phyloP scores from a whole-genome alignment of 2,888 invertebrate species.

The Caenorhabditis virilis region DNA sequence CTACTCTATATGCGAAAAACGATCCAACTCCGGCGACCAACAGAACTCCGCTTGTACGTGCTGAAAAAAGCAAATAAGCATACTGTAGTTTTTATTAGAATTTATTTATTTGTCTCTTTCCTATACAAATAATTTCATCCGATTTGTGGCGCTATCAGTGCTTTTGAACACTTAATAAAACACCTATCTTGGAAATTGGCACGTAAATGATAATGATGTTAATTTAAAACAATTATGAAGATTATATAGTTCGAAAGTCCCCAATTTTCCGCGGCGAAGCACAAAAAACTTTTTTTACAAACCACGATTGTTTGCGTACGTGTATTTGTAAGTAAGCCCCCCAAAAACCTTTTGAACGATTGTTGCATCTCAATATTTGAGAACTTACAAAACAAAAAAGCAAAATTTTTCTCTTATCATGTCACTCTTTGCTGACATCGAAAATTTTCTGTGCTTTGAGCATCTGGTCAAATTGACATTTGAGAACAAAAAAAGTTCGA shows the following conservation, averaged over 20 bases:
- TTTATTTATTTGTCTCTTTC: background rate
- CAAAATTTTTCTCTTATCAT: no score
- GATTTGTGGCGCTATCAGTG: background rate
- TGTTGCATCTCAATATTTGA: no score
- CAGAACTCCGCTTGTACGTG: slow-evolving; percentile 63
- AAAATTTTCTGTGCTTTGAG: no score
- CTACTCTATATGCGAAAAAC: slow-evolving; percentile 65
- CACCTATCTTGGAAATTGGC: background rate
- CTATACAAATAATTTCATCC: background rate
- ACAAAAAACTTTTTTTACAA: no score
- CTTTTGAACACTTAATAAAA: background rate
- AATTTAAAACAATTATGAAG: background rate
- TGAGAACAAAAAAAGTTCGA: no score
- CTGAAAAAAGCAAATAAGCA: slow-evolving; percentile 47
- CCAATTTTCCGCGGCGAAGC: no score
- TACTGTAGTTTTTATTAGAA: background rate
- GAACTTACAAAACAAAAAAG: no score
- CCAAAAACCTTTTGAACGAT: no score
- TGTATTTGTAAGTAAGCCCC: no score
- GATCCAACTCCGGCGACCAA: slow-evolving; percentile 66
- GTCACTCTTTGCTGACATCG: no score
- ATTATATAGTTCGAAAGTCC: background rate
- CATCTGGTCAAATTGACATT: no score
- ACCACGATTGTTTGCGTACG: no score
- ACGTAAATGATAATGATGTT: background rate